Percentiles rank a stretch among this genome's conserved stretches.
Evolutionary conservation across 2,797 vertebrate species (phyloP).

Genomic region (Otolemur crassicaudatus): DNA sequence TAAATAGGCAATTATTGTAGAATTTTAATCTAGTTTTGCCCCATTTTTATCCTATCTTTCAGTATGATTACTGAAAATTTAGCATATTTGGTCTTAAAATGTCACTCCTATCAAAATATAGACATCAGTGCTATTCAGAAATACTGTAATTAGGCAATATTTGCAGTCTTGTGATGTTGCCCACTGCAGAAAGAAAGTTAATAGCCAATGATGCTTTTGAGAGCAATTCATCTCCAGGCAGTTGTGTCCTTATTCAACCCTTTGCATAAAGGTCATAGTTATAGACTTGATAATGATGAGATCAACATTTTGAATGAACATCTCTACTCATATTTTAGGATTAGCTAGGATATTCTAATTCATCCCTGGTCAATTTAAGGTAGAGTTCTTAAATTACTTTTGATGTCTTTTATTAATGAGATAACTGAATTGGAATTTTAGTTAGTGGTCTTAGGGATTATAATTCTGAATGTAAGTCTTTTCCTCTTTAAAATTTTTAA

Average conservation of each 20-base stretch:
- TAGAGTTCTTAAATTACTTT: constrained; percentile 43
- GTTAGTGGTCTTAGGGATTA: not conserved
- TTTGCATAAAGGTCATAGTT: not conserved
- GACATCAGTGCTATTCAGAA: constrained; percentile 1
- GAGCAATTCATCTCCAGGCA: not conserved
- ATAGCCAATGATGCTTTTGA: constrained; percentile 39
- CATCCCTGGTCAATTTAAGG: not conserved
- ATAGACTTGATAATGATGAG: not conserved
- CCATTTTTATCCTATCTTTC: not conserved
- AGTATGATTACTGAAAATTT: not conserved
- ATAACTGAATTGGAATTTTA: constrained; percentile 1
- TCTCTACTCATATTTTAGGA: not conserved
- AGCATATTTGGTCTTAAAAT: constrained; percentile 15
- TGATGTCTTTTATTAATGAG: constrained; percentile 8
- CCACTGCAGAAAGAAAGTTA: not conserved
- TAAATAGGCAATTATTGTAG: not conserved
- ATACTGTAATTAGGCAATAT: not conserved
- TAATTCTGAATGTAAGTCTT: constrained; percentile 20
- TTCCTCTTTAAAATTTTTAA: not conserved
- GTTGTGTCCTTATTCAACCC: constrained; percentile 20
- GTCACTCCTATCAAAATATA: not conserved
- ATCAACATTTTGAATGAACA: constrained; percentile 29
- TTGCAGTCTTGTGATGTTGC: not conserved
- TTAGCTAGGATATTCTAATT: not conserved
- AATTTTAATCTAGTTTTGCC: not conserved